Percentiles rank a stretch among this genome's conserved stretches.
Evolutionary conservation across 2,113 vertebrate genomes (phyloP).

Genomic region (Microtus richardsoni): DNA sequence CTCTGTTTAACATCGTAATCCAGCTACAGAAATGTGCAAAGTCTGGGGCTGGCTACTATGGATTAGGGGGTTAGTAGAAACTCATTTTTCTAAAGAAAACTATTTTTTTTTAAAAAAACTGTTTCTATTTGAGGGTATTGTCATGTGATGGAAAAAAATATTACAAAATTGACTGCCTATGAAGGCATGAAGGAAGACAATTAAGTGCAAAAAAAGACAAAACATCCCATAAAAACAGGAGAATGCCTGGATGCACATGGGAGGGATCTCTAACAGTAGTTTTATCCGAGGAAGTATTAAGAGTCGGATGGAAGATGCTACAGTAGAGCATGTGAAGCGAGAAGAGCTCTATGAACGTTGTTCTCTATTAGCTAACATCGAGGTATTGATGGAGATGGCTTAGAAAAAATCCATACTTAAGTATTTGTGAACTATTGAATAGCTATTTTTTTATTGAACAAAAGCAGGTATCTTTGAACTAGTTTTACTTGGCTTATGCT

Average conservation of each 20-base stretch:
- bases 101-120: neutral
- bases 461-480: slow-evolving; percentile 53
- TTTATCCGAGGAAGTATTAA: slow-evolving; percentile 12
- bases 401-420: slow-evolving; percentile 29
- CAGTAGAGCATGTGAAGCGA: neutral
- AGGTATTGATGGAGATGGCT: neutral
- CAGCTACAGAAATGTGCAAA: neutral
- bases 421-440: slow-evolving; percentile 29
- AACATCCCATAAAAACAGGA: neutral
- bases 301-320: neutral
- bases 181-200: rapidly evolving
- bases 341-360: neutral
- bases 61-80: neutral
- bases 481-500: slow-evolving; percentile 71
- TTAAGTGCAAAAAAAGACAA: neutral
- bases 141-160: neutral
- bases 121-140: neutral
- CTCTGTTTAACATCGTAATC: neutral
- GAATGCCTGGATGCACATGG: neutral
- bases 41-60: neutral
- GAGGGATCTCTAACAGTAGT: neutral
- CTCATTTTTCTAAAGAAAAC: neutral
- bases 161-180: neutral
- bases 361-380: neutral
- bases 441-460: slow-evolving; percentile 28